Conservation (phyloP, 2,113 vertebrate species). For the Abramis brama region DNA sequence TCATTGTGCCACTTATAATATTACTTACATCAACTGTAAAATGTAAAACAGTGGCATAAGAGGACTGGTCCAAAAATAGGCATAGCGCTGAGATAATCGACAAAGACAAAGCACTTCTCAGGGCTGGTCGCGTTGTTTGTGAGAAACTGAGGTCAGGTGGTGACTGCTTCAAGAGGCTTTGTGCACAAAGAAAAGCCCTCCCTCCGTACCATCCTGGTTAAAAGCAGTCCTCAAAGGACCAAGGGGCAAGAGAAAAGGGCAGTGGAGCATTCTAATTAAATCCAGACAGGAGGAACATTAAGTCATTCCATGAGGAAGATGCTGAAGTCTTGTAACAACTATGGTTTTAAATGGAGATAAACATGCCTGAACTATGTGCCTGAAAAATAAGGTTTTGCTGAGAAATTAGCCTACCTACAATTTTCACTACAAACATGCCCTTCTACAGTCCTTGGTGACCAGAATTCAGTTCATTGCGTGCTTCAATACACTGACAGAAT, state of each 20-base stretch:
- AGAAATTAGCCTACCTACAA: not conserved
- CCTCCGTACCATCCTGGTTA: slow-evolving; percentile 52
- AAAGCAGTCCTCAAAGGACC: slow-evolving; percentile 41
- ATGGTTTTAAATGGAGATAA: slow-evolving; percentile 3
- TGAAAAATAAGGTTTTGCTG: slow-evolving; percentile 3
- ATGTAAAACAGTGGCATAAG: slow-evolving; percentile 27
- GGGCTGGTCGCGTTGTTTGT: slow-evolving; percentile 63
- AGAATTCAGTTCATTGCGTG: slow-evolving; percentile 11
- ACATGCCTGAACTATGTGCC: not conserved
- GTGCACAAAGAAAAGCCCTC: slow-evolving; percentile 47
- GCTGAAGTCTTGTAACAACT: not conserved
- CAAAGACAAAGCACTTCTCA: slow-evolving; percentile 59
- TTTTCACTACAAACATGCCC: slow-evolving; percentile 2
- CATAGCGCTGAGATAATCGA: slow-evolving; percentile 63
- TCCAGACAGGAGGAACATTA: slow-evolving; percentile 50
- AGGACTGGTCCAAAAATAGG: slow-evolving; percentile 54
- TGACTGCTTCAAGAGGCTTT: slow-evolving; percentile 53
- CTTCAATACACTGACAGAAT: slow-evolving; percentile 5
- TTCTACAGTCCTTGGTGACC: slow-evolving; percentile 2
- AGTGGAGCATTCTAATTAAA: slow-evolving; percentile 53
- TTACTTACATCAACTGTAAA: not conserved
- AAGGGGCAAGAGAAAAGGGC: slow-evolving; percentile 41
- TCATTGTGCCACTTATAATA: not conserved
- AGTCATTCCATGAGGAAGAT: slow-evolving; percentile 41
- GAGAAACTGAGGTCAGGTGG: slow-evolving; percentile 63